Conservation (phyloP, 2,888 invertebrate genomes). For the Eupithecia abbreviata region DNA sequence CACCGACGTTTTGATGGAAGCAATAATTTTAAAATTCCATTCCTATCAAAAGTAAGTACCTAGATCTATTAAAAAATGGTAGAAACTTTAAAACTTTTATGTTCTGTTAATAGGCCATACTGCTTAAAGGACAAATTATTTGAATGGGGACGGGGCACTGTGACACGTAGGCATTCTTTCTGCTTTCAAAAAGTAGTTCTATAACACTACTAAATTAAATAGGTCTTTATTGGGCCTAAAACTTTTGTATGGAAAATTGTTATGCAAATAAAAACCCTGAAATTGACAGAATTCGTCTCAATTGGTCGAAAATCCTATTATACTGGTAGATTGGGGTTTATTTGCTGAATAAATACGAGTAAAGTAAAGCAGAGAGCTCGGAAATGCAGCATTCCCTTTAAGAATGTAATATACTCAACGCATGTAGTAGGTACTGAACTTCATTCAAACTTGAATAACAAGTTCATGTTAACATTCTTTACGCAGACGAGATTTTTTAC, state of each 20-base stretch:
- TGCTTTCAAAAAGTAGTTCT: not conserved
- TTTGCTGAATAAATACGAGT: constrained; percentile 20
- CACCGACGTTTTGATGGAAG: not conserved
- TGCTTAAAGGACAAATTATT: not conserved
- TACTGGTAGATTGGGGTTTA: constrained; percentile 16
- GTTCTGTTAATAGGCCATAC: too few species aligned
- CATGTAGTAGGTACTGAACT: too few species aligned
- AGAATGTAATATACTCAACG: not conserved
- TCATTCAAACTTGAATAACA: too few species aligned
- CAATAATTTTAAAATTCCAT: too few species aligned
- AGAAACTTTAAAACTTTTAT: too few species aligned
- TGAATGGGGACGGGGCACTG: too few species aligned
- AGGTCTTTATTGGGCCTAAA: not conserved
- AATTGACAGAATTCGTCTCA: not conserved
- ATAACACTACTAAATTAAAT: too few species aligned
- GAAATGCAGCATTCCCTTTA: too few species aligned
- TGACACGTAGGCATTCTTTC: not conserved
- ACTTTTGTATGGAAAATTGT: not conserved
- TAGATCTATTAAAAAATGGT: too few species aligned
- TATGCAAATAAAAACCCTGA: not conserved
- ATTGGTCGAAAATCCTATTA: constrained; percentile 10
- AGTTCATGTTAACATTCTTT: too few species aligned
- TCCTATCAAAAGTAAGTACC: not conserved
- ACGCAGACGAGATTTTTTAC: too few species aligned
- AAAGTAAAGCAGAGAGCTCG: not conserved